Evolutionary conservation across 2,888 invertebrate genomes (phyloP).

Genomic region (Limnephilus rhombicus): DNA sequence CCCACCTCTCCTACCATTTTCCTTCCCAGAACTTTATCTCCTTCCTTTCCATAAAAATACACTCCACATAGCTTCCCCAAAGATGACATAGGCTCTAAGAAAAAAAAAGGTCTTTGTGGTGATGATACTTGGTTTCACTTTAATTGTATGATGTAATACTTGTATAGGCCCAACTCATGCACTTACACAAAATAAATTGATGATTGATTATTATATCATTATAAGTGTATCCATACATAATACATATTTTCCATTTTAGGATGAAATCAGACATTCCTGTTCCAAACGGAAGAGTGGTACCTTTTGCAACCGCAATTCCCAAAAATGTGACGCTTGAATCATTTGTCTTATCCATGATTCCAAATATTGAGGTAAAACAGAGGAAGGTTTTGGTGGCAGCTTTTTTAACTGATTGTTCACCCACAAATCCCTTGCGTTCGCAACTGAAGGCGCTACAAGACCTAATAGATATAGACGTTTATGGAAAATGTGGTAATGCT

Average conservation of each 20-base stretch:
- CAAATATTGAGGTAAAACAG: constrained; percentile 74
- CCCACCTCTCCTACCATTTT: too few species aligned
- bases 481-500: constrained; percentile 77
- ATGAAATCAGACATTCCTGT: constrained; percentile 82
- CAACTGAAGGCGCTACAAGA: constrained; percentile 78
- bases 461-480: constrained; percentile 79
- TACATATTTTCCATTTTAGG: constrained; percentile 72
- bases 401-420: constrained; percentile 80
- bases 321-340: not conserved
- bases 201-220: not conserved
- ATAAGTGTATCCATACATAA: not conserved
- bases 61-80: too few species aligned
- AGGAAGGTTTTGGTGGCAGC: constrained; percentile 75
- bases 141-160: too few species aligned
- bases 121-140: too few species aligned
- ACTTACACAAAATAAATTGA: not conserved
- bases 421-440: constrained; percentile 75
- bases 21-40: too few species aligned
- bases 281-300: constrained; percentile 80
- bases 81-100: too few species aligned
- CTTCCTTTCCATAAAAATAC: too few species aligned
- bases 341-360: constrained; percentile 69
- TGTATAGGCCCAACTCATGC: too few species aligned
- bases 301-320: constrained; percentile 64
- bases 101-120: too few species aligned